These are phyloP conservation scores for Eupithecia dodoneata DNA, from an alignment of 2,888 invertebrate genomes.

Conservation along the genomic window DNA sequence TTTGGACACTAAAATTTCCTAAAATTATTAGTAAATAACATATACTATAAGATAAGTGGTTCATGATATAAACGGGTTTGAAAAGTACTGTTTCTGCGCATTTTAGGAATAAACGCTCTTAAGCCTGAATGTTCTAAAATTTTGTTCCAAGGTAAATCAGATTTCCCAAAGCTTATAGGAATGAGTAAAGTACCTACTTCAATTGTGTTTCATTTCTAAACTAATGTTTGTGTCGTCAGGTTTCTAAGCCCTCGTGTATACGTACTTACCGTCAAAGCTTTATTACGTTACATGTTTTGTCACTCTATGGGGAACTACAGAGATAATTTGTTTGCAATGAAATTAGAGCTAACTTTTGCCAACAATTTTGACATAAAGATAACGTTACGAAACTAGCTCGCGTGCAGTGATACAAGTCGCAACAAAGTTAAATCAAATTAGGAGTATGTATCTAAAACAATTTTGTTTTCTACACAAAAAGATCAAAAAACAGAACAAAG, in stretches of 20 bases:
- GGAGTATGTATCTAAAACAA: background rate
- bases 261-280: conserved; percentile 26
- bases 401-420: background rate
- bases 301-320: conserved; percentile 40
- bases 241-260: conserved; percentile 35
- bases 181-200: background rate
- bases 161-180: background rate
- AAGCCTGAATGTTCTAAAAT: background rate
- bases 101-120: no score
- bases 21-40: no score
- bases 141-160: background rate
- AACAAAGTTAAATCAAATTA: background rate
- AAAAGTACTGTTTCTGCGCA: no score
- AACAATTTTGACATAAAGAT: background rate
- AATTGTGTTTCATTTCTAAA: background rate
- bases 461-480: conserved; percentile 6
- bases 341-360: conserved; percentile 40
- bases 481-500: conserved; percentile 23
- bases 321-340: conserved; percentile 39
- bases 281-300: conserved; percentile 41
- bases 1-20: no score
- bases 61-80: no score
- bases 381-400: background rate
- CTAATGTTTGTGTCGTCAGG: conserved; percentile 14
- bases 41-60: no score